Percentiles rank a stretch among this genome's conserved stretches.
phyloP scores from a whole-genome alignment of 2,113 vertebrate species.

The Stegostoma tigrinum region DNA sequence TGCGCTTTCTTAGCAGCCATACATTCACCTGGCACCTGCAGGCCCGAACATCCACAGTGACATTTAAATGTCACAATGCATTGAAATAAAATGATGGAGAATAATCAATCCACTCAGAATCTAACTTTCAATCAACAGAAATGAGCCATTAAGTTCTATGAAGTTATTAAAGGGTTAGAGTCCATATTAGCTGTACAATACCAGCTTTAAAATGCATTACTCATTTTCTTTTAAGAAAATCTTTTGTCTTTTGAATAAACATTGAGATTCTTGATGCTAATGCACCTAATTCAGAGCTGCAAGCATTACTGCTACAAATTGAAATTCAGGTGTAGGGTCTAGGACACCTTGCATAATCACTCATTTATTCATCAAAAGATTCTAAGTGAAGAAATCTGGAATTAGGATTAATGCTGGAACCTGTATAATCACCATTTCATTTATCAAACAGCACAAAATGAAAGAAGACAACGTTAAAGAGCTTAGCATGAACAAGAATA shows the following conservation, averaged over 20 bases:
- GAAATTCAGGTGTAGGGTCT: not conserved
- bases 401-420: not conserved
- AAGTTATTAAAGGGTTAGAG: not conserved
- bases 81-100: not conserved
- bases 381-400: not conserved
- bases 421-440: not conserved
- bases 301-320: not conserved
- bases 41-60: not conserved
- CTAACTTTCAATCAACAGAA: not conserved
- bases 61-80: slow-evolving; percentile 28
- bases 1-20: too few species aligned
- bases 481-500: not conserved
- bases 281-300: not conserved
- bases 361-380: not conserved
- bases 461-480: not conserved
- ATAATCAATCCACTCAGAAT: slow-evolving; percentile 13
- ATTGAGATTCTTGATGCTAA: not conserved
- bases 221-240: not conserved
- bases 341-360: not conserved
- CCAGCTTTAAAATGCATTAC: not conserved
- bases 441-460: not conserved
- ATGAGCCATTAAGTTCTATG: not conserved
- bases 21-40: too few species aligned
- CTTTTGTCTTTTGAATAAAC: not conserved
- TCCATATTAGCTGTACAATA: not conserved